Percentiles rank a stretch among this genome's conserved stretches.
Conservation (phyloP, 53 echinoderm and acorn worm genomes). For the Apostichopus leukothele region DNA sequence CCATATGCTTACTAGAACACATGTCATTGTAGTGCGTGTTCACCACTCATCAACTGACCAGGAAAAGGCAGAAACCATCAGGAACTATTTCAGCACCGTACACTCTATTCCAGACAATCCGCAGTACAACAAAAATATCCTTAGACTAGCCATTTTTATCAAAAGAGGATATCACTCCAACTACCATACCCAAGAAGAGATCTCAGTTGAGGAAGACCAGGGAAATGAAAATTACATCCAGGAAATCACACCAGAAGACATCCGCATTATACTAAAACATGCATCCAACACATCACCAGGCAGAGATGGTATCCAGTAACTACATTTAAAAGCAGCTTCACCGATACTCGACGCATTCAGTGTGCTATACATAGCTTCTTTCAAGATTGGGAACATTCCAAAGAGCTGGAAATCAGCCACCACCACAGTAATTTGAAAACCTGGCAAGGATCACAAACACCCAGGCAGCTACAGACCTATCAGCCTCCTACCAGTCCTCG, state of each 20-base stretch:
- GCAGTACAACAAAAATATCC: not conserved
- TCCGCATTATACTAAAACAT: not conserved
- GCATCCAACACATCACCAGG: not conserved
- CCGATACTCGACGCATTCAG: not conserved
- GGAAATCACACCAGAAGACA: not conserved
- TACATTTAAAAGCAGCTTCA: not conserved
- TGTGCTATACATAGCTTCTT: not conserved
- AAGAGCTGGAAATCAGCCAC: constrained; percentile 17
- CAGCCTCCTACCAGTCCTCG: not conserved
- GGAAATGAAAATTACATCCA: not conserved
- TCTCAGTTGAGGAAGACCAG: not conserved
- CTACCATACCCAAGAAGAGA: not conserved
- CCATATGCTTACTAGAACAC: too few relatives aligned
- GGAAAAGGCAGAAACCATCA: constrained; percentile 14
- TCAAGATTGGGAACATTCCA: not conserved
- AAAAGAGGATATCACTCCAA: not conserved
- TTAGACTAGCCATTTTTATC: not conserved
- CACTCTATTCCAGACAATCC: constrained; percentile 12
- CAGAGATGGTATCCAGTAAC: too few relatives aligned
- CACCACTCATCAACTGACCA: not conserved
- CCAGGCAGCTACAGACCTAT: not conserved
- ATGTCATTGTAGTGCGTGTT: too few relatives aligned
- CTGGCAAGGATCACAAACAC: not conserved
- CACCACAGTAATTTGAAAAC: not conserved
- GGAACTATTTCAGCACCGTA: constrained; percentile 8